Conservation (phyloP, 64 coral and sea anemone species). For the Montipora efflorescens region DNA sequence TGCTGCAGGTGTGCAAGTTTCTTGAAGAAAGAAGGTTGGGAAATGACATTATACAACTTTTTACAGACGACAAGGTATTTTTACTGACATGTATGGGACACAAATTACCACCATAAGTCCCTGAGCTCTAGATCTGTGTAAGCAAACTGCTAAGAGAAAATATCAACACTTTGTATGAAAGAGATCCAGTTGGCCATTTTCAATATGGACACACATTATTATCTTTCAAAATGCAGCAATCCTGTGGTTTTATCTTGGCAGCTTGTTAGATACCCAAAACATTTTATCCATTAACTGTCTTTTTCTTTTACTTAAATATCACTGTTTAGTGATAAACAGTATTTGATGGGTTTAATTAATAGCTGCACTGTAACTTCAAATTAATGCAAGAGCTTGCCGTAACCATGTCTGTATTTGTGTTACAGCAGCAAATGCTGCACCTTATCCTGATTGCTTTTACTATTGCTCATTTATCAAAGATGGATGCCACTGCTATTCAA, state of each 20-base stretch:
- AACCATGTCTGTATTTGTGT: not conserved
- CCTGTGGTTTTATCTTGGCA: conserved; percentile 1
- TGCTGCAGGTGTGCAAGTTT: conserved; percentile 20
- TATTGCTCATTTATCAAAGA: conserved; percentile 10
- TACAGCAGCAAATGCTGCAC: not conserved
- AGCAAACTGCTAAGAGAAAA: too few relatives aligned
- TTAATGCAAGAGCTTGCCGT: not conserved
- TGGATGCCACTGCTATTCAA: conserved; percentile 56
- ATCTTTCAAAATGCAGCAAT: not conserved
- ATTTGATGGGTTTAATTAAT: not conserved
- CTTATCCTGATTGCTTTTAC: not conserved
- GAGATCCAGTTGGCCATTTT: not conserved
- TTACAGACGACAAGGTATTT: conserved; percentile 20
- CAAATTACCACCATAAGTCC: not conserved
- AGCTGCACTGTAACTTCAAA: conserved; percentile 6
- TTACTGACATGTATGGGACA: not conserved
- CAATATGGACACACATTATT: not conserved
- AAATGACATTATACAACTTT: conserved; percentile 9
- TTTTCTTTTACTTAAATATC: not conserved
- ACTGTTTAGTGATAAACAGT: not conserved
- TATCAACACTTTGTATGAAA: not conserved
- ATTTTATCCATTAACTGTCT: too few relatives aligned
- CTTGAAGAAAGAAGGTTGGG: not conserved
- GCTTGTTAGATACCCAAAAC: not conserved
- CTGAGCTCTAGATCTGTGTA: too few relatives aligned